Percentiles rank a stretch among this genome's conserved stretches.
These are phyloP conservation scores for Ceratina australensis DNA, from an alignment of 1,140 invertebrate genomes.

Conservation along the genomic window DNA sequence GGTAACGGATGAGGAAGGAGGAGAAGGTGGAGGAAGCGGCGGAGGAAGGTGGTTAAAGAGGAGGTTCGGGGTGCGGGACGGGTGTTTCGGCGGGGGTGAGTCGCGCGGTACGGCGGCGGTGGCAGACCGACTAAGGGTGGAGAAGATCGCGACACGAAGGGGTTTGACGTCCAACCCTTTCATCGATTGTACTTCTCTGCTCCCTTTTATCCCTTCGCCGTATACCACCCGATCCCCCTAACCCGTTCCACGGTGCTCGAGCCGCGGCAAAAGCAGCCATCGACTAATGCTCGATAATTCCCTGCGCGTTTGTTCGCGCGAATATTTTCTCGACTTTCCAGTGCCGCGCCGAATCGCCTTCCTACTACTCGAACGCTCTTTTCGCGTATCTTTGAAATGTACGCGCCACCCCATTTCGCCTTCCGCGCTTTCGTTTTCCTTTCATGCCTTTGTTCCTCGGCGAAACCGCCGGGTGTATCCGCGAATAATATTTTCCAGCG, in stretches of 20 bases:
- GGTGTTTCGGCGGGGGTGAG: constrained; percentile 54
- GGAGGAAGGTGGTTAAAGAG: constrained; percentile 41
- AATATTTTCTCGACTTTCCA: constrained; percentile 66
- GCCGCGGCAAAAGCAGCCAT: constrained; percentile 69
- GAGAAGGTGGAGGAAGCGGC: constrained; percentile 6
- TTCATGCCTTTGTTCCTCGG: constrained; percentile 45
- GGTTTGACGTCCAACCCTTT: constrained; percentile 79
- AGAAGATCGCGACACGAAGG: constrained; percentile 75
- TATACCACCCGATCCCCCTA: constrained; percentile 56
- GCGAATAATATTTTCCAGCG: constrained; percentile 44
- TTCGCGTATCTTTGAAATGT: constrained; percentile 56
- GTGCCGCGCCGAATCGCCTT: constrained; percentile 54
- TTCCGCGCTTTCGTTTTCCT: constrained; percentile 40
- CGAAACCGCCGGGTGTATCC: constrained; percentile 36
- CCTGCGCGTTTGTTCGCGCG: constrained; percentile 63
- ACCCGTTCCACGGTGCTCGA: constrained; percentile 51
- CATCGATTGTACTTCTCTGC: constrained; percentile 77
- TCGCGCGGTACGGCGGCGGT: constrained; percentile 54
- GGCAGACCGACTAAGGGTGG: constrained; percentile 63
- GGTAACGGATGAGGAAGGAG: constrained; percentile 10
- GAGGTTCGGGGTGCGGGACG: constrained; percentile 44
- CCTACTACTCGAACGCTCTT: constrained; percentile 57
- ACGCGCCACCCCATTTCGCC: constrained; percentile 36
- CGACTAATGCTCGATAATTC: constrained; percentile 75
- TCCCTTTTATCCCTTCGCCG: constrained; percentile 73